Evolutionary conservation across 2,113 vertebrate species (phyloP).

Genomic region (Melanostigma gelatinosum): DNA sequence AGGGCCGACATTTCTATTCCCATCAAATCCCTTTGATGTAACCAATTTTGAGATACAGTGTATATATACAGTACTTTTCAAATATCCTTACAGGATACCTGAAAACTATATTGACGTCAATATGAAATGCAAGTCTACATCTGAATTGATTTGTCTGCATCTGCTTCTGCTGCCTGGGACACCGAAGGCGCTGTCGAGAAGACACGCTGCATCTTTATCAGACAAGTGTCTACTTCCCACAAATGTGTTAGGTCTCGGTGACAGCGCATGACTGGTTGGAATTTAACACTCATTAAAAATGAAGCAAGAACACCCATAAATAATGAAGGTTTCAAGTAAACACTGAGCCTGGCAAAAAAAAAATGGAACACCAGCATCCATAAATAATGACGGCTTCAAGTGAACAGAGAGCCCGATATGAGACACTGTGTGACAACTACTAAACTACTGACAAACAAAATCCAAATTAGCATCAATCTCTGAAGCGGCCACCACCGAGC

Average conservation of each 20-base stretch:
- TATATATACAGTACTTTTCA: conserved; percentile 37
- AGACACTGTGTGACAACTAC: conserved; percentile 72
- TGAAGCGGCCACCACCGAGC: conserved; percentile 63
- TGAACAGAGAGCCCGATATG: conserved; percentile 54
- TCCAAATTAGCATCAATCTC: conserved; percentile 80
- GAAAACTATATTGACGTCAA: conserved; percentile 60
- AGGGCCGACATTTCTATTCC: conserved; percentile 42
- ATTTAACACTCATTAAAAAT: conserved; percentile 77
- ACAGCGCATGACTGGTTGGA: conserved; percentile 62
- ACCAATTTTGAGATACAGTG: conserved; percentile 39
- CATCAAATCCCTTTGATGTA: conserved; percentile 37
- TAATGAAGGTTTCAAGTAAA: conserved; percentile 76
- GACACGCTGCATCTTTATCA: conserved; percentile 58
- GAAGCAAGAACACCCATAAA: conserved; percentile 75
- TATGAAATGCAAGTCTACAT: conserved; percentile 65
- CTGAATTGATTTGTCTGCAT: conserved; percentile 69
- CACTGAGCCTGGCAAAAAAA: conserved; percentile 58
- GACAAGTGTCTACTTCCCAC: conserved; percentile 54
- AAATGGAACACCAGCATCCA: conserved; percentile 70
- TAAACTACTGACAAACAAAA: conserved; percentile 81
- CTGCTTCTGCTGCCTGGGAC: conserved; percentile 55
- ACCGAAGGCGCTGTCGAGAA: conserved; percentile 42
- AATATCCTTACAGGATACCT: conserved; percentile 46
- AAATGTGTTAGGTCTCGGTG: conserved; percentile 58
- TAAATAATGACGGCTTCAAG: conserved; percentile 71